Evolutionary conservation across 30 jellyfish, hydroid and myxozoan species (phyloP), one percentile per base, ranked within the genome.

Genomic region (Morbakka virulenta): DNA sequence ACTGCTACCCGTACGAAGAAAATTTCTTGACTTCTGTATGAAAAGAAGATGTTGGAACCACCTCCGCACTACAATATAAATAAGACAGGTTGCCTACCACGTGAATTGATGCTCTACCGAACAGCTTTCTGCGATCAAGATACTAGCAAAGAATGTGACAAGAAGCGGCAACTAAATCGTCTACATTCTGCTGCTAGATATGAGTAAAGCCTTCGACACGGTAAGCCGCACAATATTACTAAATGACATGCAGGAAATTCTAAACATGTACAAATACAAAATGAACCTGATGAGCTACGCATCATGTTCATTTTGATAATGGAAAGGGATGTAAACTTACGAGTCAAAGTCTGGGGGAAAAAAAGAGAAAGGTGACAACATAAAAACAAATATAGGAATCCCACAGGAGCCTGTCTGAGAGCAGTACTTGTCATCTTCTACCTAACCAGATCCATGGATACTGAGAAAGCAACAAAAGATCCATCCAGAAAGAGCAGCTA

Each of bases 131-230:
- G 28, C 12, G 13, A 4, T 64, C 9, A 17, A 4, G 30, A 22
- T n/a, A n/a, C 62, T 6, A 6, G 62, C 62, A 22, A 61, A 64
- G 17, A 53, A 3, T 6, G 76, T 61, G 2, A 64, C 30, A 2
- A 22, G 62, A 64, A 24, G 62, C 4, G 14, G 21, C 53, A 64
- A 64, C 62, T 64, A 64, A n/a, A n/a, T n/a, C n/a, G n/a, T n/a
- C n/a, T n/a, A n/a, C 76, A 17, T 64, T 31, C 3, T 64, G 30
- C 6, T 64, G 76, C 62, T 64, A 64, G 81, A 73, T 33, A 76
- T 76, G 87, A 62, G 82, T 36, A 57, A 76, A 29, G 87, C 87
- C 53, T 61, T 76, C 57, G 87, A 76, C 66, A 74, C 80, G 50
- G 86, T 74, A 22, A 57, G 26, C 67, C 32, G 86, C 4, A 28